Base-by-base conservation (phyloP, 2,888 invertebrate genomes). In the Abrostola triplasia region DNA sequence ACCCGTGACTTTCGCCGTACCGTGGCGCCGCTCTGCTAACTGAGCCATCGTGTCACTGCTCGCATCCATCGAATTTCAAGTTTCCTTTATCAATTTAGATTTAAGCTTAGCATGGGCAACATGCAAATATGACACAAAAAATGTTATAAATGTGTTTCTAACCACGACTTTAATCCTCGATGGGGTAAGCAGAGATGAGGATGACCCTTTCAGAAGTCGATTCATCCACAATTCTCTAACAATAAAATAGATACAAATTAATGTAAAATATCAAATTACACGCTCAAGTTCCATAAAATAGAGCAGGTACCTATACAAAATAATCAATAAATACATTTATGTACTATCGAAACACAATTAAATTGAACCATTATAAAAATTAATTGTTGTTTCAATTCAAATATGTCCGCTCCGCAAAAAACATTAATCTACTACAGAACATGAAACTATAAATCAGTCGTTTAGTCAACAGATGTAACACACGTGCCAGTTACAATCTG, bases 381-480 rank as follows among this genome's bases (percentile, higher is more conserved):
- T 48, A 13, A 49, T 74, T 53, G 55, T 74, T 48, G 48, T 53
- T 56, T 36, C 64, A 70, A 41, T 58, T 13, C 35, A 59, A 74
- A 70, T 63, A 59, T 44, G 49, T 55, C 11, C 10, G 7, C 11
- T 44, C 48, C 24, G 49, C 13, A 59, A 71, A 57, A 59, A 53
- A 57, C 55, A 70, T 59, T n/a, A 0, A 55, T 60, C 10, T n/a
- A 41, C 44, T 13, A 36, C 35, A 38, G 37, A 71, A 51, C 57
- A 13, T 58, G 40, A 13, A 71, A 55, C 72, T 55, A 76, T 72
- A 60, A 72, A 72, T 76, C 72, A 60, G 38, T 49, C 54, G 35
- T 44, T 35, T 59, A 58, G n/a, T 57, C 54, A 54, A 53, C 42
- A 57, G 50, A 59, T 71, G 56, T 48, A 60, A 59, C 58, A 49